A percentile compares a stretch with the other conserved stretches of the same genome.
phyloP scores from a whole-genome alignment of 2,888 invertebrate genomes.

The Dynastes grantii region DNA sequence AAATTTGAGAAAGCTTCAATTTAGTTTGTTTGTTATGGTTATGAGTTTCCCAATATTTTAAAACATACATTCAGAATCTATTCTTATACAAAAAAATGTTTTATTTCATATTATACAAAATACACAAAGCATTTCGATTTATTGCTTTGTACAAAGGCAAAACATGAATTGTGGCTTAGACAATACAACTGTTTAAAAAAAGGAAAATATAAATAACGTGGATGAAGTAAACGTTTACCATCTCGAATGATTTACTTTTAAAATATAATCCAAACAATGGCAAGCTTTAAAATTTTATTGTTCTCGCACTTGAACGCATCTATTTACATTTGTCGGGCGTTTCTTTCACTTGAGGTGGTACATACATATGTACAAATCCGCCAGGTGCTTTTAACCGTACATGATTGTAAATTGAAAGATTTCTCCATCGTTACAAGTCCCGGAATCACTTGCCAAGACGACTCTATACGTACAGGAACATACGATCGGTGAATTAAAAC shows the following conservation, averaged over 20 bases:
- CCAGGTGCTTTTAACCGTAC: not conserved
- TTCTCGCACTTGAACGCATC: not conserved
- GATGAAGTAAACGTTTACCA: not conserved
- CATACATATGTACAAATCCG: not conserved
- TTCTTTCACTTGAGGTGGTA: not conserved
- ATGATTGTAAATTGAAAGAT: constrained; percentile 10
- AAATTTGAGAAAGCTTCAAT: too few species aligned
- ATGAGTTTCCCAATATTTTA: not conserved
- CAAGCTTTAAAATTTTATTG: constrained; percentile 17
- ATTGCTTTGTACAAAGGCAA: not conserved
- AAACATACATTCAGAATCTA: not conserved
- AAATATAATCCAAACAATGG: constrained; percentile 1
- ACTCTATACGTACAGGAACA: not conserved
- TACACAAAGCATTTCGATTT: not conserved
- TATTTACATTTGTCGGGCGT: not conserved
- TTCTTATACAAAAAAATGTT: not conserved
- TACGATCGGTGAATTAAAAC: not conserved
- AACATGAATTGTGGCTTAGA: not conserved
- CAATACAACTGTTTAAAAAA: not conserved
- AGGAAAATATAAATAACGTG: constrained; percentile 1
- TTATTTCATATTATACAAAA: not conserved
- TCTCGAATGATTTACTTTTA: constrained; percentile 4
- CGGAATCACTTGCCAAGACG: constrained; percentile 19
- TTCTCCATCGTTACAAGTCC: constrained; percentile 8
- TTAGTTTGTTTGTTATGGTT: too few species aligned